phyloP scores from a whole-genome alignment of 2,888 invertebrate species.

The Chironomus tentans region DNA sequence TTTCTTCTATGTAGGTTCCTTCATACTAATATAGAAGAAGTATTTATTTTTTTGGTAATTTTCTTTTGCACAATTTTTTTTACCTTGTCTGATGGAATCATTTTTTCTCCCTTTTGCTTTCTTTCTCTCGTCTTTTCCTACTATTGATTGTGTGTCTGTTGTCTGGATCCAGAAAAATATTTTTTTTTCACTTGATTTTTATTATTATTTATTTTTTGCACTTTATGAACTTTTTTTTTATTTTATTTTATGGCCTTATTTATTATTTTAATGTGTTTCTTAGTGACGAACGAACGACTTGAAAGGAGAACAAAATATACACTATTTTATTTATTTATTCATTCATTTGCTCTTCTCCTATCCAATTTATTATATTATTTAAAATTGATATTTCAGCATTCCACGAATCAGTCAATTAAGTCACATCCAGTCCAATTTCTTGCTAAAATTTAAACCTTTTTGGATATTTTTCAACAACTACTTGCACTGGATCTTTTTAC shows the following conservation, averaged over 20 bases:
- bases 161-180: neutral
- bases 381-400: neutral
- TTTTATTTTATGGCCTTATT: neutral
- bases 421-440: too few species aligned
- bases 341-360: neutral
- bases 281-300: neutral
- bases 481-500: neutral
- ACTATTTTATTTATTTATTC: neutral
- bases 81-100: conserved; percentile 25
- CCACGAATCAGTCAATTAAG: neutral
- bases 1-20: neutral
- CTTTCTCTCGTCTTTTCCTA: neutral
- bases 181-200: neutral
- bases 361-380: neutral
- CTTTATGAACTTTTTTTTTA: neutral
- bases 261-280: neutral
- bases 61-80: conserved; percentile 1
- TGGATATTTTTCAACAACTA: neutral
- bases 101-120: neutral
- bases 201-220: neutral
- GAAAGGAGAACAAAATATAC: neutral
- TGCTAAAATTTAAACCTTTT: too few species aligned
- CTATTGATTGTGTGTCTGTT: neutral
- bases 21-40: neutral
- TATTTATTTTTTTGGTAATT: neutral